phyloP scores from a whole-genome alignment of 37 sponge, comb jelly and placozoan genomes.

The Crambe crambe region DNA sequence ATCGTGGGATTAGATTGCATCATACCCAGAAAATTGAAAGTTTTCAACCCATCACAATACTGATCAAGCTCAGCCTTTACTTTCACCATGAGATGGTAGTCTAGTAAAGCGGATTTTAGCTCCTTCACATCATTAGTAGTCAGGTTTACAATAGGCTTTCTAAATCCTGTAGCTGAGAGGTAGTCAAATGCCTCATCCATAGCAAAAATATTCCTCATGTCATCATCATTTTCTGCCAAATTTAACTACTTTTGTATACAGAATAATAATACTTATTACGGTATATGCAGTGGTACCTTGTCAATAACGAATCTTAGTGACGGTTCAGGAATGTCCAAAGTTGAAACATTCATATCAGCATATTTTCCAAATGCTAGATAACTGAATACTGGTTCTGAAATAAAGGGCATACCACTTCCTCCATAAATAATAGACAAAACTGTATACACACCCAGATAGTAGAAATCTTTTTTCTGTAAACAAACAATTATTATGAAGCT shows the following conservation, averaged over 20 bases:
- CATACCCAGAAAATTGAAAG: background rate
- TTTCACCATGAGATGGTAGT: background rate
- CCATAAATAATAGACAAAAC: slow-evolving; percentile 36
- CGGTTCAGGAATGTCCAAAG: slow-evolving; percentile 10
- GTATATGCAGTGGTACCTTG: slow-evolving; percentile 11
- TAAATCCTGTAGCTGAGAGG: background rate
- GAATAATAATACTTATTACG: too few species aligned
- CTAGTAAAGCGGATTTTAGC: background rate
- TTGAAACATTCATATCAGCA: background rate
- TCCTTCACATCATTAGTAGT: background rate
- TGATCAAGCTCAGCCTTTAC: too few species aligned
- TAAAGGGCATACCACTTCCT: slow-evolving; percentile 23
- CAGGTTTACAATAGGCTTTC: background rate
- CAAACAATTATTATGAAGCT: too few species aligned
- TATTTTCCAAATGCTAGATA: slow-evolving; percentile 24
- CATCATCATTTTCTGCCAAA: background rate
- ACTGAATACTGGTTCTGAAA: slow-evolving; percentile 14
- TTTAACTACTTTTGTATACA: slow-evolving; percentile 1
- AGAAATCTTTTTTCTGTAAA: too few species aligned
- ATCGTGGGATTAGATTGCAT: background rate
- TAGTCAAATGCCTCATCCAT: background rate
- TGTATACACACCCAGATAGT: slow-evolving; percentile 32
- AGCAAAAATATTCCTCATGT: background rate
- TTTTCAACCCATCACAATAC: too few species aligned
- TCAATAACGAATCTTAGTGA: slow-evolving; percentile 3